These are phyloP conservation scores for Poeciliopsis prolifica DNA, from an alignment of 2,113 vertebrate species.

Conservation along the genomic window DNA sequence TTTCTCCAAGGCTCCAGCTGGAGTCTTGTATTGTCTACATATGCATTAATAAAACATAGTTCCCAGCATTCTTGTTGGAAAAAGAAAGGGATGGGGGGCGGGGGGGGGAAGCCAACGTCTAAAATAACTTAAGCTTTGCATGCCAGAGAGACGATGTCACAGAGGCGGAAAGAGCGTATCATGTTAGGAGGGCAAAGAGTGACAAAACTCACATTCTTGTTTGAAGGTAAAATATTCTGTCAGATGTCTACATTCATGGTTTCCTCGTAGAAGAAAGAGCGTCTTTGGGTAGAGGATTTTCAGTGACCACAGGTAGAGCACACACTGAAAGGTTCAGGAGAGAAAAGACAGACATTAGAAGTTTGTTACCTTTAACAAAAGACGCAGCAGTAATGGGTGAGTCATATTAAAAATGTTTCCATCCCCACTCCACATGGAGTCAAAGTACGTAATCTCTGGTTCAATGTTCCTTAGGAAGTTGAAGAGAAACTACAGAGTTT, in stretches of 20 bases:
- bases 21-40: not conserved
- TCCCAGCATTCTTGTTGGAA: not conserved
- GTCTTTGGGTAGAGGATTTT: conserved; percentile 88
- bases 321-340: conserved; percentile 70
- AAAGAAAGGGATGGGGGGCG: not conserved
- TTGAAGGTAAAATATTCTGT: conserved; percentile 89
- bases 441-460: not conserved
- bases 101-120: not conserved
- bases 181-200: conserved; percentile 1
- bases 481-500: not conserved
- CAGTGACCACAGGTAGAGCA: conserved; percentile 86
- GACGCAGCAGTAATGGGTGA: not conserved
- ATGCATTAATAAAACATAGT: not conserved
- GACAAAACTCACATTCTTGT: conserved; percentile 85
- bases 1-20: not conserved
- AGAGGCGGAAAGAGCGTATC: not conserved
- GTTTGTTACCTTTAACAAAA: not conserved
- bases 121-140: conserved; percentile 8
- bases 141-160: not conserved
- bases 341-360: conserved; percentile 8
- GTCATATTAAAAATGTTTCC: not conserved
- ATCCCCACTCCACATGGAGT: not conserved
- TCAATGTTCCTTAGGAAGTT: not conserved
- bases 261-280: conserved; percentile 84
- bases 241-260: conserved; percentile 88